Evolutionary conservation across 2,888 invertebrate genomes (phyloP), one percentile per base, ranked within the genome.

Genomic region (Hemistola chrysoprasaria): DNA sequence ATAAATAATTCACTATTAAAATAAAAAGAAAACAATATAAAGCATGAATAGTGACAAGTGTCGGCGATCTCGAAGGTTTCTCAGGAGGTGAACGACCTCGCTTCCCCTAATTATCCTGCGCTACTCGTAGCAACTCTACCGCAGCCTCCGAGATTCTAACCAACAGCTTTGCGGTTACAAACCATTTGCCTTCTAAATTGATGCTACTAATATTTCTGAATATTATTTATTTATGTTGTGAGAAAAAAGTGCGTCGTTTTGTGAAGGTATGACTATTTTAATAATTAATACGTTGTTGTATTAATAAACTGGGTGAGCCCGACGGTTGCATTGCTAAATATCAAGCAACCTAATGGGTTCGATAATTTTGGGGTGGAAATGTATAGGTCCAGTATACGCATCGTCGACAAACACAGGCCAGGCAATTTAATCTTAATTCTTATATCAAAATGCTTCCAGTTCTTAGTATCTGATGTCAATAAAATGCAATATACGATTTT

Each of bases 21-120:
- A 46, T 49, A 55, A 51, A 49, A 51, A 54, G 46, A 35, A 29
- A 45, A 48, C 47, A 16, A 2, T 16, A 16, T 50, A 39, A 47
- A 44, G 42, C 10, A 40, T 31, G 44, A 59, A 62, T 52, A 65
- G 62, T 61, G 70, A 65, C 67, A 64, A 54, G 50, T 59, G 61
- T 49, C 59, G 60, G 62, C n/a, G 59, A 59, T 50, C 53, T 47
- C 54, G 59, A 62, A 72, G 74, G 65, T 68, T 71, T 62, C 62
- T 62, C 67, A 62, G 72, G 62, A 68, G 73, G 71, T 68, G 71
- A 75, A 62, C 65, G 61, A 65, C 66, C 74, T 65, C 62, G 65
- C 66, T 66, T 62, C 68, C 65, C 65, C 73, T 79, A 78, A 82
- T 80, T 77, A 78, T 68, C 67, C 73, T 70, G 67, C 66, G 32